Evolutionary conservation across 2,888 invertebrate species (phyloP).

Genomic region (Sarcophaga subvicina): DNA sequence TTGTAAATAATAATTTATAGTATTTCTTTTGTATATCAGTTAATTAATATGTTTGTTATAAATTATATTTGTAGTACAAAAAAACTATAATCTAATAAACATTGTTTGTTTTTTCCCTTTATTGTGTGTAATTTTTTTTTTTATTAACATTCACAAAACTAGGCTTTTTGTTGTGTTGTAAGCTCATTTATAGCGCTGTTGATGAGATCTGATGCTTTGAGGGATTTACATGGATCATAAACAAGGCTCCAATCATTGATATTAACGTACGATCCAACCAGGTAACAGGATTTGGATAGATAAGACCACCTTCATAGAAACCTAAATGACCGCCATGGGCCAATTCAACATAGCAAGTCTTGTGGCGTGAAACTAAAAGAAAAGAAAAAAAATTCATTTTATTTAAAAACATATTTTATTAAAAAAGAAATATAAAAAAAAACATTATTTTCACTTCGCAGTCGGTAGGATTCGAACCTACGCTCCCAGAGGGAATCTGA

Average conservation of each 20-base stretch:
- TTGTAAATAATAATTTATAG: slow-evolving; percentile 3
- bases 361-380: slow-evolving; percentile 85
- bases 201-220: slow-evolving; percentile 72
- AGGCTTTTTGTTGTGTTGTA: slow-evolving; percentile 23
- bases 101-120: slow-evolving; percentile 18
- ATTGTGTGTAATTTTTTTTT: neutral
- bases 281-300: slow-evolving; percentile 94
- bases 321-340: slow-evolving; percentile 97
- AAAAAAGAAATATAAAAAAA: slow-evolving; percentile 31
- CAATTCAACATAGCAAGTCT: slow-evolving; percentile 89
- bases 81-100: slow-evolving; percentile 8
- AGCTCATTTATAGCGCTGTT: slow-evolving; percentile 59
- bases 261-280: slow-evolving; percentile 96
- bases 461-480: slow-evolving; percentile 76
- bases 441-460: slow-evolving; percentile 75
- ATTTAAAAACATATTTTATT: slow-evolving; percentile 40
- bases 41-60: slow-evolving; percentile 9
- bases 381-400: slow-evolving; percentile 32
- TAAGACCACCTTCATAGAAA: slow-evolving; percentile 94
- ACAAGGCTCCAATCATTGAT: slow-evolving; percentile 89
- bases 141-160: neutral
- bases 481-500: slow-evolving; percentile 80
- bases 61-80: slow-evolving; percentile 37
- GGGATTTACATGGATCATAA: slow-evolving; percentile 80
- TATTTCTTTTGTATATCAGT: slow-evolving; percentile 35